These are phyloP conservation scores for Anthonomus grandis DNA, from an alignment of 1,140 invertebrate species.

Conservation along the genomic window DNA sequence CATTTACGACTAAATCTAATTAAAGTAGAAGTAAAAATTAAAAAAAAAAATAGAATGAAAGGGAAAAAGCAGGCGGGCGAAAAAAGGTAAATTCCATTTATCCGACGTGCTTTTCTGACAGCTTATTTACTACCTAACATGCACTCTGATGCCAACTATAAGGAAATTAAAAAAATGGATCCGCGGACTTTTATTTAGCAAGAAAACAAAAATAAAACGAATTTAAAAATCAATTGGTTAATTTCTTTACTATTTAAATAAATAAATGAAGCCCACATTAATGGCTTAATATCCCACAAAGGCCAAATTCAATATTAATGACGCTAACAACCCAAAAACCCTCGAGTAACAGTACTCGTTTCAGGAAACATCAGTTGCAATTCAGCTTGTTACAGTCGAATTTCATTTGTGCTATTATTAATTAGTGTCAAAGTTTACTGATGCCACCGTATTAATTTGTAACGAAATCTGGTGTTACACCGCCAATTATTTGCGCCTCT, in stretches of 20 bases:
- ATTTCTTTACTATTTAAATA: no score
- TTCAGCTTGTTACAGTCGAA: conserved; percentile 23
- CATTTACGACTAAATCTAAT: conserved; percentile 23
- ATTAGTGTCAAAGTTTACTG: conserved; percentile 30
- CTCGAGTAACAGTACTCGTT: conserved; percentile 25
- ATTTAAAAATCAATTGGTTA: no score
- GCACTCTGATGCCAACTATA: conserved; percentile 10
- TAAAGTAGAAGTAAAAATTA: conserved; percentile 17
- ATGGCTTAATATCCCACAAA: no score
- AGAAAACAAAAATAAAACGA: no score
- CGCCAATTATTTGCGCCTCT: conserved; percentile 14
- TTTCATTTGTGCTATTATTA: conserved; percentile 29
- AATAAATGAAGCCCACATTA: no score
- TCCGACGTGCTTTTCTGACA: conserved; percentile 3
- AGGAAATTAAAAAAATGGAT: no score
- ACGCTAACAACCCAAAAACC: no score
- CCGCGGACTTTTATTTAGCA: no score
- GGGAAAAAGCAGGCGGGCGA: no score
- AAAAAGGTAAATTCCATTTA: conserved; percentile 4
- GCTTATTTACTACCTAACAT: conserved; percentile 9
- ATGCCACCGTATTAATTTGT: conserved; percentile 27
- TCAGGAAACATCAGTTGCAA: conserved; percentile 20
- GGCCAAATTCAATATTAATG: no score
- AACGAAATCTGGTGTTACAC: conserved; percentile 24
- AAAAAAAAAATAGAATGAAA: background rate